Evolutionary conservation across 2,888 invertebrate genomes (phyloP), one percentile per base, ranked within the genome.

Genomic region (Galerucella pusilla): DNA sequence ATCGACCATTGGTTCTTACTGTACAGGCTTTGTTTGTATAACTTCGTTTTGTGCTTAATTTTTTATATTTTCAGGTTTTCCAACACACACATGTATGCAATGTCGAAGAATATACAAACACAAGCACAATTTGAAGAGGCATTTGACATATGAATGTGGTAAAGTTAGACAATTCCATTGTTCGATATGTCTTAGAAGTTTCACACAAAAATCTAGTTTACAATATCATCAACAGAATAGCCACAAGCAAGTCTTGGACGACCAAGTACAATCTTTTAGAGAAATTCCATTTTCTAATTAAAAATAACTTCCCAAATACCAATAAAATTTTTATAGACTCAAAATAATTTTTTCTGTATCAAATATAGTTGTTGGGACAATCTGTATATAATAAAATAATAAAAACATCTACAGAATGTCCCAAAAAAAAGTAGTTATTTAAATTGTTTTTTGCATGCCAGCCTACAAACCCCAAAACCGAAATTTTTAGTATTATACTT

Each of bases 61-160:
- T 42, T 65, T 65, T 65, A 65, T 20, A 64, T 11, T 68, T 68
- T 68, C 57, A 68, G 68, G 68, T 35, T 5, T 12, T 12, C 3
- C 71, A 57, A 52, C 0, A 16, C n/a, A n/a, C 7, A n/a, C 14
- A 14, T 81, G 81, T 57, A n/a, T 49, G 2, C 73, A 28, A 11
- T 82, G 82, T 73, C 66, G 54, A 10, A 81, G 77, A 72, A 66
- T 66, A 52, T 82, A 82, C 74, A 80, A 80, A 66, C 78, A 80
- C 64, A 70, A 77, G 25, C 77, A 78, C 11, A 78, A 77, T 25
- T 68, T 81, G 49, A 73, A 76, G 28, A 76, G 81, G 45, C 83
- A 83, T 75, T 72, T 80, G 66, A 80, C 79, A 70, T 82, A 81
- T 71, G 83, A 83, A 75, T 82, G 82, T 70, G 81, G 80, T 14